Evolutionary conservation across 2,113 vertebrate species (phyloP), one percentile per base, ranked within the genome.

Genomic region (Tor tambroides): DNA sequence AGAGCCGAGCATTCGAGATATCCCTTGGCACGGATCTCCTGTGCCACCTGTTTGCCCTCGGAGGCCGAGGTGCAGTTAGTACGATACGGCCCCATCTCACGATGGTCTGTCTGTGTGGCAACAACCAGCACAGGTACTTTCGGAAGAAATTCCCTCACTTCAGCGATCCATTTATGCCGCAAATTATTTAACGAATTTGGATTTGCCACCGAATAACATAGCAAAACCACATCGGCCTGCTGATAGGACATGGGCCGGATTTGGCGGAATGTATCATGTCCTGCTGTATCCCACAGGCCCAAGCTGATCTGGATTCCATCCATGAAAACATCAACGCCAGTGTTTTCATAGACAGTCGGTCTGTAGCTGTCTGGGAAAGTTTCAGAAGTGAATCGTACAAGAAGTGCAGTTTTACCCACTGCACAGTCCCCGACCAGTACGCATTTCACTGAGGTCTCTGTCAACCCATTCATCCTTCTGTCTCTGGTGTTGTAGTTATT

Each of bases 181-280:
- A 98, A 74, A 91, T 91, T 98, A 83, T 95, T 92, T 82, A 98
- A 96, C 0, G 98, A 99, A 89, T 89, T 95, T 0, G 96, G 94
- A 93, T 99, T 99, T 85, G 97, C 97, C 85, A 99, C 98, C 0
- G 98, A 99, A 91, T 97, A 99, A 91, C 98, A 99, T 90, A 99
- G 93, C 56, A 99, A 91, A 0, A 98, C 96, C 65, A 99, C 94
- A 0, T 99, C 98, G 0, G 98, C 98, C 89, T 99, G 97, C 85
- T 98, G 97, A 92, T 99, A 98, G 46, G 98, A 99, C 86, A 98
- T 94, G 1, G 98, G 98, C 0, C 98, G 96, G 87, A 99, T 97
- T 89, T 95, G 94, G 80, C 90, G 94, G 89, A 99, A 99, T 54
- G 96, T 97, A 1, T 99, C 98, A 0, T 96, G 96, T 32, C 98